These are phyloP conservation scores for Agonopterix alstromeriana DNA, from an alignment of 2,888 invertebrate species.

Conservation along the genomic window DNA sequence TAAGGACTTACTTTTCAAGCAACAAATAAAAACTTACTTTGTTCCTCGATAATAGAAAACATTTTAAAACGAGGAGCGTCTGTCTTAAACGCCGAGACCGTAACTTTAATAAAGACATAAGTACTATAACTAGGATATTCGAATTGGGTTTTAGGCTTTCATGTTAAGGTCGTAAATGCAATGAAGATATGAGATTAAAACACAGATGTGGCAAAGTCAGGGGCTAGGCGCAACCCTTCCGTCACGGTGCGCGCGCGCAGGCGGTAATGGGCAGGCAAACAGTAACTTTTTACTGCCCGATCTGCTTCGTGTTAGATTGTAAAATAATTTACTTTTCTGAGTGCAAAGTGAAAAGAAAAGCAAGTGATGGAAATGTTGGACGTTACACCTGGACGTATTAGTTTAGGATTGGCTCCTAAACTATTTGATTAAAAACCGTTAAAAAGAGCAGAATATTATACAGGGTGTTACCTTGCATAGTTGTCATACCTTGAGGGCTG, in stretches of 20 bases:
- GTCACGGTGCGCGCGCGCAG: conserved; percentile 55
- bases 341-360: conserved; percentile 11
- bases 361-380: no score
- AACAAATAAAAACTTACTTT: conserved; percentile 8
- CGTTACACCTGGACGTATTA: no score
- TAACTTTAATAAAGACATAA: conserved; percentile 1
- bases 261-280: conserved; percentile 58
- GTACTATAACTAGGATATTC: background rate
- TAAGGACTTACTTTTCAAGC: conserved; percentile 16
- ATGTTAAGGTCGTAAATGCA: background rate
- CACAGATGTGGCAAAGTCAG: conserved; percentile 19
- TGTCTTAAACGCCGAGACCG: background rate
- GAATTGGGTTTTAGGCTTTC: background rate
- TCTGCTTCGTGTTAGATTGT: conserved; percentile 15
- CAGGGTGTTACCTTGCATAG: no score
- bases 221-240: conserved; percentile 55
- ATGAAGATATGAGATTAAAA: conserved; percentile 10
- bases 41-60: background rate
- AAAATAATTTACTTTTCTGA: conserved; percentile 16
- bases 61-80: background rate
- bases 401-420: no score
- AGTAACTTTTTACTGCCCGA: conserved; percentile 28
- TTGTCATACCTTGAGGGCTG: no score
- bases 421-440: no score
- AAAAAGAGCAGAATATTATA: no score